Evolutionary conservation across 2,113 vertebrate genomes (phyloP).

Genomic region (Cebus imitator): DNA sequence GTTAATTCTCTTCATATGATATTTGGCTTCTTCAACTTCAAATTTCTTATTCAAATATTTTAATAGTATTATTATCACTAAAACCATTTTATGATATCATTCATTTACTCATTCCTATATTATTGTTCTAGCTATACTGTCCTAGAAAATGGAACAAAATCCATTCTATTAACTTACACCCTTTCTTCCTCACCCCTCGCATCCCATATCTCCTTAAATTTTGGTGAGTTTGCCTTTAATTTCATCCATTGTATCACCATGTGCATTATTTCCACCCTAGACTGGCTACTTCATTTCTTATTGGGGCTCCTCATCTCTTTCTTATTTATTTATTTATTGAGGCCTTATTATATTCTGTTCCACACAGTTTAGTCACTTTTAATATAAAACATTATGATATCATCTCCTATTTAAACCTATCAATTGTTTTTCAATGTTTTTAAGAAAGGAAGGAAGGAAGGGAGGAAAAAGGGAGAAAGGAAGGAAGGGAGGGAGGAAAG

Average conservation of each 20-base stretch:
- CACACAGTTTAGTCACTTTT: neutral
- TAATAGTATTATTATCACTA: neutral
- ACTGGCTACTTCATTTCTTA: neutral
- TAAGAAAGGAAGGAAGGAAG: no score
- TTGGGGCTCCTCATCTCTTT: neutral
- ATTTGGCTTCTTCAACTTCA: neutral
- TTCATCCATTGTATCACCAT: neutral
- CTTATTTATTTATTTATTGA: neutral
- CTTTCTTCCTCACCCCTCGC: neutral
- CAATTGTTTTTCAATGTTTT: neutral
- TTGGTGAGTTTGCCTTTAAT: neutral
- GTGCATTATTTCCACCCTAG: neutral
- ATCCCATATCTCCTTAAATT: neutral
- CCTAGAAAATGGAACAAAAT: neutral
- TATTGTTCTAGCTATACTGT: neutral
- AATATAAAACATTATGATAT: neutral
- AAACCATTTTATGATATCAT: neutral
- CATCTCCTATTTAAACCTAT: neutral
- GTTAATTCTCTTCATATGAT: neutral
- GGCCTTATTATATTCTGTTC: neutral
- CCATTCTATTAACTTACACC: neutral
- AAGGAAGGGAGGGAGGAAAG: no score
- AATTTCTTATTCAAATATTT: slow-evolving; percentile 15
- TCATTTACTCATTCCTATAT: neutral
- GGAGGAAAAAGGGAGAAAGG: fast-evolving